Base-by-base conservation (phyloP, 2,797 vertebrate species). In the Benthosema pterotum region DNA sequence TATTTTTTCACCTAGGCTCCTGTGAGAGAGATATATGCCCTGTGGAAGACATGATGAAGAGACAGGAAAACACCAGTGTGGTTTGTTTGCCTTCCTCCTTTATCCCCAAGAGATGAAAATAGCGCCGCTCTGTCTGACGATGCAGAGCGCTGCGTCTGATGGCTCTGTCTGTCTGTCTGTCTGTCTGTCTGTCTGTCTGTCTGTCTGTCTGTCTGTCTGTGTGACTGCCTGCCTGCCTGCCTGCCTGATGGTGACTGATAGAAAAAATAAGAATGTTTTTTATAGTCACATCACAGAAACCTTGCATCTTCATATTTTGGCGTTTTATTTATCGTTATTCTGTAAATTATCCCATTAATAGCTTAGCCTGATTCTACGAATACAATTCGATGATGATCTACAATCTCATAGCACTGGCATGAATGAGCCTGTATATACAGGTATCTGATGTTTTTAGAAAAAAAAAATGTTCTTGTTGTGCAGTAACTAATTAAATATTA, bases 191-290 rank as follows among this genome's bases (percentile, higher is more conserved):
- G 77, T 90, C 89, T 88, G 83, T 65, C 67, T 72, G 51, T 25
- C 19, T 22, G 19, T 22, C 75, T 72, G 45, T 90, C 86, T 85
- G 77, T 90, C 89, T 88, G 83, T 65, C 67, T 72, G 51, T 56
- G 75, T 90, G 89, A 87, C 87, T 88, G 78, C n/a, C 19, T 22
- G 19, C 4, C 75, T 72, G 45, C 90, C 86, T 85, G 77, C 90
- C 89, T 88, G 83, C 63, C 67, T 72, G 51, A 19, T 9, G 57
- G 75, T 90, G 89, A 87, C 87, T 88, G 78, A 83, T 89, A 87
- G 84, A 88, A 88, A 87, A 83, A 81, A 74, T n/a, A n/a, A n/a
- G 71, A 80, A 22, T 2, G 4, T 2, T 4, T 22, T 22, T 22
- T 4, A 22, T 22, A 2, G 19, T 22, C 19, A 4, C 4, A 4